Evolutionary conservation across 2,113 vertebrate genomes (phyloP).

Genomic region (Strix aluco): DNA sequence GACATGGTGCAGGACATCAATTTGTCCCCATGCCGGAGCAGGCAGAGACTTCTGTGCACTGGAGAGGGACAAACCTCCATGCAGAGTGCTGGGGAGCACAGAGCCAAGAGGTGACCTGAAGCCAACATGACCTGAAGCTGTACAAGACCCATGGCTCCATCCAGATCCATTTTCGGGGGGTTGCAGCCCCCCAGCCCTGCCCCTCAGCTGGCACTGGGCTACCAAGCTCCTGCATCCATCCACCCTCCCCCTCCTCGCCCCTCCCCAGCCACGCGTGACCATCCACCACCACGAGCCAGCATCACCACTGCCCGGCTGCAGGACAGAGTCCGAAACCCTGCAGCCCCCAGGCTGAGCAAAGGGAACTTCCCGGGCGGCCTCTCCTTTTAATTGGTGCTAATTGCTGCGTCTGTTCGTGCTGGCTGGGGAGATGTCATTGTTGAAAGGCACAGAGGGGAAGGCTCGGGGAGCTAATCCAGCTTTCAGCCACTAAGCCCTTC

Average conservation of each 20-base stretch:
- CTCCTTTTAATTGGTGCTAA: slow-evolving; percentile 77
- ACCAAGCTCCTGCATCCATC: background rate
- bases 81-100: background rate
- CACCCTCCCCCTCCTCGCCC: background rate
- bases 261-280: background rate
- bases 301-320: background rate
- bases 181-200: background rate
- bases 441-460: slow-evolving; percentile 68
- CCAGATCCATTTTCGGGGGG: background rate
- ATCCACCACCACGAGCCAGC: background rate
- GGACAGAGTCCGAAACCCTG: background rate
- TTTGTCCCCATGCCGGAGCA: background rate
- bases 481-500: slow-evolving; percentile 58
- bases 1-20: background rate
- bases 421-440: slow-evolving; percentile 70
- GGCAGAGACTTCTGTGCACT: background rate
- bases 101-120: background rate
- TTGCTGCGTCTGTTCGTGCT: slow-evolving; percentile 71
- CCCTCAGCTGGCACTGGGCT: background rate
- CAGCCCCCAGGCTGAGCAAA: slow-evolving; percentile 9
- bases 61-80: background rate
- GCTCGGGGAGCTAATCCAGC: slow-evolving; percentile 63
- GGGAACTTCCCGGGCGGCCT: slow-evolving; percentile 60
- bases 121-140: background rate
- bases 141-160: background rate